Percentiles rank a stretch among this genome's conserved stretches.
These are phyloP conservation scores for Pantherophis guttatus DNA, from an alignment of 2,113 vertebrate species.

Conservation along the genomic window DNA sequence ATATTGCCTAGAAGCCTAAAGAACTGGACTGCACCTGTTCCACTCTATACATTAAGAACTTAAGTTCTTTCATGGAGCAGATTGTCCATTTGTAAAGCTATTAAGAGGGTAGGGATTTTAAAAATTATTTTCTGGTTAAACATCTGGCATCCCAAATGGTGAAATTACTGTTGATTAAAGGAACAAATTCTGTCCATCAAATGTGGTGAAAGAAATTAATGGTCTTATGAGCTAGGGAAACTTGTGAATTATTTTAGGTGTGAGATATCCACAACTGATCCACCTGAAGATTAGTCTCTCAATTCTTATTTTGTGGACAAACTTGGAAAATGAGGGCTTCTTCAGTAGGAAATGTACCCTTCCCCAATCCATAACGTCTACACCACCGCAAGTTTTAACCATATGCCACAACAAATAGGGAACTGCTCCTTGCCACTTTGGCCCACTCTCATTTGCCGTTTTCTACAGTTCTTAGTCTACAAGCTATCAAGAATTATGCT, in stretches of 20 bases:
- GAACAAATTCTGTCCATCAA: neutral
- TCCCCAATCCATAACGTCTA: neutral
- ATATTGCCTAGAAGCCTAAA: neutral
- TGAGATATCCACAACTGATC: neutral
- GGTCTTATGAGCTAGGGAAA: neutral
- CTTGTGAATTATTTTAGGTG: neutral
- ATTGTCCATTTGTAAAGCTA: neutral
- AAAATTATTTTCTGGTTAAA: neutral
- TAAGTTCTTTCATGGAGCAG: neutral
- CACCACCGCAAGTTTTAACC: neutral
- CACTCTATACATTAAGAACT: neutral
- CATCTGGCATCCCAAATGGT: neutral
- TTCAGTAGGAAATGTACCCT: neutral
- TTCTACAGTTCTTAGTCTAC: neutral
- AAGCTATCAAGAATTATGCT: neutral
- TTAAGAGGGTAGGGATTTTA: neutral
- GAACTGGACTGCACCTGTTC: neutral
- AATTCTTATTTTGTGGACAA: neutral
- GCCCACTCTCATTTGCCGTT: neutral
- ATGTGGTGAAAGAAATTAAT: neutral
- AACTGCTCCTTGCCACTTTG: neutral
- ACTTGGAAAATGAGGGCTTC: neutral
- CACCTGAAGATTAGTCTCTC: neutral
- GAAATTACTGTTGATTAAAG: neutral
- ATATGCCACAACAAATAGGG: neutral